These are phyloP conservation scores for Leptinotarsa haldemani DNA, from an alignment of 2,888 invertebrate species.

Conservation along the genomic window DNA sequence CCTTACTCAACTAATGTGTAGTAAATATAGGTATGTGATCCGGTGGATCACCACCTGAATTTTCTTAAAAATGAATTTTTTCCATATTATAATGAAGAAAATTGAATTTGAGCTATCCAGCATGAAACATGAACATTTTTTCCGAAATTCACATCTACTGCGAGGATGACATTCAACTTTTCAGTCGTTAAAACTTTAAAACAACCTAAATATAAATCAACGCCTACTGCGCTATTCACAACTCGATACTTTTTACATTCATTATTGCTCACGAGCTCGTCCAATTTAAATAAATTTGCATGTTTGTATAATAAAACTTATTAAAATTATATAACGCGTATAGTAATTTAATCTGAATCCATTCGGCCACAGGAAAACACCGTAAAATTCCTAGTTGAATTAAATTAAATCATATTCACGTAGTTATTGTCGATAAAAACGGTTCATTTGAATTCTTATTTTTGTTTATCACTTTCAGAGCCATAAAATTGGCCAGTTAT, in stretches of 20 bases:
- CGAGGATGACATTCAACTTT: neutral
- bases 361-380: slow-evolving; percentile 12
- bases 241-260: slow-evolving; percentile 7
- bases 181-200: slow-evolving; percentile 3
- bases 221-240: neutral
- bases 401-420: slow-evolving; percentile 17
- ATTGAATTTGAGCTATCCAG: no score
- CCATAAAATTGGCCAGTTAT: neutral
- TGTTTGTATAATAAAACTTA: slow-evolving; percentile 26
- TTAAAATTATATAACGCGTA: slow-evolving; percentile 27
- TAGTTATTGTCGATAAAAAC: slow-evolving; percentile 10
- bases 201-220: slow-evolving; percentile 8
- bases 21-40: no score
- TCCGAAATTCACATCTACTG: neutral
- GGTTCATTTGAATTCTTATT: slow-evolving; percentile 14
- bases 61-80: no score
- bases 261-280: slow-evolving; percentile 16
- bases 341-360: slow-evolving; percentile 14
- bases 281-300: slow-evolving; percentile 33
- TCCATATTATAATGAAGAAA: no score
- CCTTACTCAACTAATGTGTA: no score
- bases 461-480: neutral
- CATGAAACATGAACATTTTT: no score
- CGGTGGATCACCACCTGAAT: no score
- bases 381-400: slow-evolving; percentile 10